phyloP scores from a whole-genome alignment of 2,797 vertebrate genomes.

The Mustela erminea region DNA sequence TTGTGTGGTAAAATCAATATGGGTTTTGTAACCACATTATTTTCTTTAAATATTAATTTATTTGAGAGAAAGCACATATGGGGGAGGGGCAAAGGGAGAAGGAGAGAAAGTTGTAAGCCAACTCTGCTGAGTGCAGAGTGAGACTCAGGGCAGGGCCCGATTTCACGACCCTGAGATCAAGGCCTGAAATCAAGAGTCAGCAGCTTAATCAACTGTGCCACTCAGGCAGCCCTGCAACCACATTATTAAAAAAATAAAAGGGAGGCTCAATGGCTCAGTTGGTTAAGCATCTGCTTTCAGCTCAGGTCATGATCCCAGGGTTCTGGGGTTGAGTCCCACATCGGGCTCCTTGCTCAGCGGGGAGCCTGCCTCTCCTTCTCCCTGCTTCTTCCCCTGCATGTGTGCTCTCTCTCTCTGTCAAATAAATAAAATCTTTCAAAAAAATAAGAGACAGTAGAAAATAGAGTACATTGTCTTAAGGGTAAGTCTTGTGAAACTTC shows the following conservation, averaged over 20 bases:
- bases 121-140: background rate
- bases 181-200: background rate
- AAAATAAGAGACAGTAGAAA: constrained; percentile 4
- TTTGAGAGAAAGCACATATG: background rate
- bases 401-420: background rate
- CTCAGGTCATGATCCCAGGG: background rate
- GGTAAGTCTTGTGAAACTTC: constrained; percentile 18
- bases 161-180: background rate
- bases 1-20: constrained; percentile 39
- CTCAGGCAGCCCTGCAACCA: background rate
- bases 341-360: no score
- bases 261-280: background rate
- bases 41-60: background rate
- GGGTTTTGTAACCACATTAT: background rate
- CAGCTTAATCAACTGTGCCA: background rate
- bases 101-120: background rate
- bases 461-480: background rate
- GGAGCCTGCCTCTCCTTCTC: background rate
- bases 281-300: background rate
- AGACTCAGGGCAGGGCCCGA: background rate
- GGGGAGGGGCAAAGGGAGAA: background rate
- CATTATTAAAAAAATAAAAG: background rate
- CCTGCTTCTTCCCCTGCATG: background rate
- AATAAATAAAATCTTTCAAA: background rate
- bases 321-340: background rate